Evolutionary conservation across 1,140 invertebrate species (phyloP).

Genomic region (Megalopta genalis): DNA sequence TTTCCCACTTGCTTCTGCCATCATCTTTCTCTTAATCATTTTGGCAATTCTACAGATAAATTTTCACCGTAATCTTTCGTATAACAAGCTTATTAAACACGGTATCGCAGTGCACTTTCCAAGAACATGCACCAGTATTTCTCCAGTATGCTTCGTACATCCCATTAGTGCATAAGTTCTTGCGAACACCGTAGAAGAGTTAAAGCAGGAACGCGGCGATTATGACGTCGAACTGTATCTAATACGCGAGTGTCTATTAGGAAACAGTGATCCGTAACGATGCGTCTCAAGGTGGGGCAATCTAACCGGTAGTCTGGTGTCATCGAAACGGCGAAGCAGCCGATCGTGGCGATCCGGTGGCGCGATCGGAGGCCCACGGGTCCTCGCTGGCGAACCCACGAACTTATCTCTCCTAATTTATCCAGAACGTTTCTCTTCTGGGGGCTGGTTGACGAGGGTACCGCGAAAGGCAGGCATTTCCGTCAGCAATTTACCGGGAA

Average conservation of each 20-base stretch:
- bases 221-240: neutral
- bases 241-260: conserved; percentile 15
- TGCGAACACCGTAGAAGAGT: too few relatives aligned
- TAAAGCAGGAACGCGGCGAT: neutral
- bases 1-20: too few relatives aligned
- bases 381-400: neutral
- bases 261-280: conserved; percentile 35
- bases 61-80: too few relatives aligned
- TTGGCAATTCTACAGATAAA: too few relatives aligned
- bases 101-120: too few relatives aligned
- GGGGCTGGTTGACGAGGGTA: neutral
- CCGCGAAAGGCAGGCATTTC: conserved; percentile 2
- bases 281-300: conserved; percentile 8
- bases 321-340: neutral
- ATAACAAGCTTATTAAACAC: too few relatives aligned
- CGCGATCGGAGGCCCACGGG: too few relatives aligned
- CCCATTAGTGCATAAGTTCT: too few relatives aligned
- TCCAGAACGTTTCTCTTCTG: neutral
- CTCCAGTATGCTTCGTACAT: too few relatives aligned
- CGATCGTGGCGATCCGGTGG: neutral
- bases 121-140: too few relatives aligned
- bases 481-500: conserved; percentile 23
- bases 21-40: too few relatives aligned
- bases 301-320: neutral
- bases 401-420: neutral